Conservation (phyloP, 2,113 vertebrate species). For the Emydura subglobosa region DNA sequence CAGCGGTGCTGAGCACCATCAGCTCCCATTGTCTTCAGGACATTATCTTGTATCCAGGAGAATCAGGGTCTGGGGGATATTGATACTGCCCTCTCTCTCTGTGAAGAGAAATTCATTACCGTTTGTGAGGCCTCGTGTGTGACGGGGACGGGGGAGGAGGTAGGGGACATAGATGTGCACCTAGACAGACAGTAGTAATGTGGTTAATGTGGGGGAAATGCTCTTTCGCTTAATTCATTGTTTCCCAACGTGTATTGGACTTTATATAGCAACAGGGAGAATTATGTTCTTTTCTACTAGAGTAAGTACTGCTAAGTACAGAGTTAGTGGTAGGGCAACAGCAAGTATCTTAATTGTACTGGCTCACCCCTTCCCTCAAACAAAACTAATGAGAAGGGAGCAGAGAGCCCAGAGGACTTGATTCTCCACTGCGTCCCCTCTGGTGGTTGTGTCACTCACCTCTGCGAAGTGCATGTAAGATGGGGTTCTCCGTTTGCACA, state of each 20-base stretch:
- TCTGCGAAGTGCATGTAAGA: neutral
- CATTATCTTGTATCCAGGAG: neutral
- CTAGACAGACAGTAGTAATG: too few relatives aligned
- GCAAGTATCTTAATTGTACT: neutral
- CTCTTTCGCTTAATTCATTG: accelerated
- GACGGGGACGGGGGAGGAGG: accelerated
- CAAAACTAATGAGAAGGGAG: neutral
- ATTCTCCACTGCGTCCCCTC: accelerated
- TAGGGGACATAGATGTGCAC: too few relatives aligned
- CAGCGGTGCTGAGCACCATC: neutral
- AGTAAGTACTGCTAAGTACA: neutral
- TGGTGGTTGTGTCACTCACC: neutral
- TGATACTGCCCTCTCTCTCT: too few relatives aligned
- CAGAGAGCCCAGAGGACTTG: neutral
- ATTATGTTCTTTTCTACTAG: accelerated
- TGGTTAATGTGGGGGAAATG: neutral
- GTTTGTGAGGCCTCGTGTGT: too few relatives aligned
- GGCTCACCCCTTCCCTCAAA: neutral
- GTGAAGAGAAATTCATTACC: too few relatives aligned
- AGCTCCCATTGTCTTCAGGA: neutral
- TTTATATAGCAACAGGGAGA: neutral
- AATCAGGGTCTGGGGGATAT: neutral
- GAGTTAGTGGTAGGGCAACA: neutral
- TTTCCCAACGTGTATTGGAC: neutral
- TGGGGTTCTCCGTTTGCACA: neutral